Percentiles rank a stretch among this genome's conserved stretches.
These are phyloP conservation scores for Drosophila imparisetae DNA, from an alignment of 2,888 invertebrate species.

Conservation along the genomic window DNA sequence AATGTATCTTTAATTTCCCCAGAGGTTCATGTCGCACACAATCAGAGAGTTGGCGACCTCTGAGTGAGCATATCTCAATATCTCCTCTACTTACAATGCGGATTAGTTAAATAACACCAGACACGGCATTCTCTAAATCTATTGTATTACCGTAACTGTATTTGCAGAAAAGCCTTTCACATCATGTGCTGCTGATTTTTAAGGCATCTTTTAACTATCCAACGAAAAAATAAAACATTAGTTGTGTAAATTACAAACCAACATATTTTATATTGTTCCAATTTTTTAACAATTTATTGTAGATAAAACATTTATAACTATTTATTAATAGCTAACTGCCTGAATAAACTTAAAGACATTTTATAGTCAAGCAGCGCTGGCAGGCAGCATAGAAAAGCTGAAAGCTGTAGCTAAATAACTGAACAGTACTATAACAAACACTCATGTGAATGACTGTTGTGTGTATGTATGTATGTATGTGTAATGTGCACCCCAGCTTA, in stretches of 20 bases:
- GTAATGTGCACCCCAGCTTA: slow-evolving; percentile 35
- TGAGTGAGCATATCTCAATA: slow-evolving; percentile 37
- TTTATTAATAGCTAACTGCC: background rate
- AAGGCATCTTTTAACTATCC: background rate
- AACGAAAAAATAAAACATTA: background rate
- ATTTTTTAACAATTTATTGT: background rate
- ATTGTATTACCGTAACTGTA: background rate
- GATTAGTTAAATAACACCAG: slow-evolving; percentile 32
- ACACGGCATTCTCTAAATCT: background rate
- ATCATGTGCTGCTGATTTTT: background rate
- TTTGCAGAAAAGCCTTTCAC: background rate
- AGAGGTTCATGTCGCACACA: slow-evolving; percentile 74
- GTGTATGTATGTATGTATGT: slow-evolving; percentile 12
- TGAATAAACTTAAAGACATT: background rate
- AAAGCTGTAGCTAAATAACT: slow-evolving; percentile 17
- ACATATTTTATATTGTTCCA: background rate
- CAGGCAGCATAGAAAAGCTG: background rate
- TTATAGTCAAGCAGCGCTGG: background rate
- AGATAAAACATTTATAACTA: background rate
- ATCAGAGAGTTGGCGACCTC: slow-evolving; percentile 58
- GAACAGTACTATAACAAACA: slow-evolving; percentile 37
- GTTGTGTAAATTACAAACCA: background rate
- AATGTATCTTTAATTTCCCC: slow-evolving; percentile 79
- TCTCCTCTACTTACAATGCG: slow-evolving; percentile 35
- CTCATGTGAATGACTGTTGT: slow-evolving; percentile 14